Conservation (phyloP, 2,113 vertebrate genomes). For the Muntiacus muntjak region DNA sequence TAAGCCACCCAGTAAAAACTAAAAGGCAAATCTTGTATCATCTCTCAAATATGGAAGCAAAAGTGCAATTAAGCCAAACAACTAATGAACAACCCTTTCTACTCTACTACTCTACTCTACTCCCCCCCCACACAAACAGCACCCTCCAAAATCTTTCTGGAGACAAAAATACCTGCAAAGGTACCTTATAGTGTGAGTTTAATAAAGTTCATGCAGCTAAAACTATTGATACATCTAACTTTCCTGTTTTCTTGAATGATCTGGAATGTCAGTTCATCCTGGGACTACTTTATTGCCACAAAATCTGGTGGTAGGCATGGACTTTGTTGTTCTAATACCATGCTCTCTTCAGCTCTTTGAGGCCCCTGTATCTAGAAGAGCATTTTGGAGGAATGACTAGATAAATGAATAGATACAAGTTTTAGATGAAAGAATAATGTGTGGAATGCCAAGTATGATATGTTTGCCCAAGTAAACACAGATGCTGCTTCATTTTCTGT, state of each 20-base stretch:
- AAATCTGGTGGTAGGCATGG: neutral
- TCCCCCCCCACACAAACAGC: neutral
- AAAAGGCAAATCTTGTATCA: neutral
- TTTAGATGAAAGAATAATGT: neutral
- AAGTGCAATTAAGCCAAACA: neutral
- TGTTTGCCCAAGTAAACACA: neutral
- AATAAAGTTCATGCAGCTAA: neutral
- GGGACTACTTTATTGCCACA: neutral
- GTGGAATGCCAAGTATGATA: neutral
- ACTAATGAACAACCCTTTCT: neutral
- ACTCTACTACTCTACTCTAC: neutral
- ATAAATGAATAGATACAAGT: neutral
- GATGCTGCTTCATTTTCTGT: neutral
- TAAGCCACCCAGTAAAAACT: neutral
- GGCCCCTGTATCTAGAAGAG: neutral
- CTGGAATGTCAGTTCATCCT: neutral
- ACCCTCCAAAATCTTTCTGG: neutral
- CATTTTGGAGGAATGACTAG: neutral
- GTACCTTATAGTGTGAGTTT: neutral
- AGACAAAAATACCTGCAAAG: neutral
- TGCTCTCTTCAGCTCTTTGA: neutral
- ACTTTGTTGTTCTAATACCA: neutral
- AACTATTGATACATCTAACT: neutral
- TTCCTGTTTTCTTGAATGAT: neutral
- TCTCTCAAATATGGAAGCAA: neutral